Conservation (phyloP, 2,888 invertebrate species). For the Acleris sparsana region DNA sequence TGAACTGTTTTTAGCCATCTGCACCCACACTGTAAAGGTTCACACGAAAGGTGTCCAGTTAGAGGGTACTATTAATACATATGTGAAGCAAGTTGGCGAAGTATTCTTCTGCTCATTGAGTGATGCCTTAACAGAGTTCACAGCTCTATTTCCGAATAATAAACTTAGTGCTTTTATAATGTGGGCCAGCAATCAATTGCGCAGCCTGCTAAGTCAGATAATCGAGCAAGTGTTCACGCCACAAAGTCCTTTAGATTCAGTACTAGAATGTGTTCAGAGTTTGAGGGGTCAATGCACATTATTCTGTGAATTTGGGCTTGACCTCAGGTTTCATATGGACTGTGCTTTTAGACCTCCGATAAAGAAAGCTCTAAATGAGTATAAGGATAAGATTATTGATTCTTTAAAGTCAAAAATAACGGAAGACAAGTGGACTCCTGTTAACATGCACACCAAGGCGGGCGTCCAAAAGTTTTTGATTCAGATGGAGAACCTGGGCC, state of each 20-base stretch:
- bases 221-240: conserved; percentile 95
- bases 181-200: conserved; percentile 94
- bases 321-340: conserved; percentile 95
- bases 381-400: conserved; percentile 92
- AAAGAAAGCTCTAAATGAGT: conserved; percentile 89
- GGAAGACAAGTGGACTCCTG: conserved; percentile 94
- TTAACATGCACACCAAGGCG: conserved; percentile 89
- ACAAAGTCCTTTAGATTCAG: conserved; percentile 91
- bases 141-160: conserved; percentile 90
- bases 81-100: conserved; percentile 91
- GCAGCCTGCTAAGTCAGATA: conserved; percentile 90
- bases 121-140: conserved; percentile 85
- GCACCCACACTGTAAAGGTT: conserved; percentile 91
- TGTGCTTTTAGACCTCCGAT: conserved; percentile 91
- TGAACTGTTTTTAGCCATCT: conserved; percentile 91
- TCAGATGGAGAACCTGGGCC: conserved; percentile 88
- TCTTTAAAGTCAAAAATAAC: conserved; percentile 89
- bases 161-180: conserved; percentile 88
- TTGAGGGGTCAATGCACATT: conserved; percentile 88
- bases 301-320: conserved; percentile 90
- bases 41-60: conserved; percentile 91
- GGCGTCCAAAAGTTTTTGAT: conserved; percentile 87
- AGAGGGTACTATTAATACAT: conserved; percentile 91
- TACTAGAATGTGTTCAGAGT: conserved; percentile 93
- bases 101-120: conserved; percentile 93